Evolutionary conservation across 2,888 invertebrate species (phyloP).

Genomic region (Agonopterix heracliana): DNA sequence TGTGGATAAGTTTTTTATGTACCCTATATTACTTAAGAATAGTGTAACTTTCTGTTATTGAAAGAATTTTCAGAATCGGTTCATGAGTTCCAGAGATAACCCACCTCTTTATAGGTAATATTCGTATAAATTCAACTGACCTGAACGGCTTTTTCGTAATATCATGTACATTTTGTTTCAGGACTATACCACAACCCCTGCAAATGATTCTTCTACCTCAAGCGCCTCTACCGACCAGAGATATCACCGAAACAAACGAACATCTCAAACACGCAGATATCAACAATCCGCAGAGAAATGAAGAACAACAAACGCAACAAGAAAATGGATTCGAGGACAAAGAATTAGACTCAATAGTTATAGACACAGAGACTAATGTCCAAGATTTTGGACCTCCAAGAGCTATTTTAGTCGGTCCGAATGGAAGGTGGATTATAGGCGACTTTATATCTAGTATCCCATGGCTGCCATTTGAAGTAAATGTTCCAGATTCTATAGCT

Average conservation of each 20-base stretch:
- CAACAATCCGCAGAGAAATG: constrained; percentile 14
- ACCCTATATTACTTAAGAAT: no score
- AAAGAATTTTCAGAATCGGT: no score
- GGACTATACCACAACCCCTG: constrained; percentile 33
- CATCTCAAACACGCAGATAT: constrained; percentile 16
- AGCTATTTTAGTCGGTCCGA: constrained; percentile 33
- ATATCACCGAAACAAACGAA: background rate
- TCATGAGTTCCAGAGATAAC: no score
- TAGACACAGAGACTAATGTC: constrained; percentile 37
- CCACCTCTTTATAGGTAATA: no score
- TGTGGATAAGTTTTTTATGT: no score
- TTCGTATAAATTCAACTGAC: no score
- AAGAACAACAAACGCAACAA: constrained; percentile 5
- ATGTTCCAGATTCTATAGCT: constrained; percentile 76
- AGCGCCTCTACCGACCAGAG: background rate
- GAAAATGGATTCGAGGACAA: constrained; percentile 28
- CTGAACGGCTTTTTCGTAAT: no score
- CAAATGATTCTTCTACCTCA: constrained; percentile 35
- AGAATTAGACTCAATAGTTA: constrained; percentile 40
- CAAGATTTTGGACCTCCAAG: constrained; percentile 15
- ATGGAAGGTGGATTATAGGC: constrained; percentile 47
- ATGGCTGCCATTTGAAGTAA: constrained; percentile 78
- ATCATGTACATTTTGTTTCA: constrained; percentile 14
- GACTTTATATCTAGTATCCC: constrained; percentile 70
- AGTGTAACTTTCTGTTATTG: no score